These are phyloP conservation scores for Oscheius sp. DNA, from an alignment of 2,888 invertebrate genomes.

Conservation along the genomic window DNA sequence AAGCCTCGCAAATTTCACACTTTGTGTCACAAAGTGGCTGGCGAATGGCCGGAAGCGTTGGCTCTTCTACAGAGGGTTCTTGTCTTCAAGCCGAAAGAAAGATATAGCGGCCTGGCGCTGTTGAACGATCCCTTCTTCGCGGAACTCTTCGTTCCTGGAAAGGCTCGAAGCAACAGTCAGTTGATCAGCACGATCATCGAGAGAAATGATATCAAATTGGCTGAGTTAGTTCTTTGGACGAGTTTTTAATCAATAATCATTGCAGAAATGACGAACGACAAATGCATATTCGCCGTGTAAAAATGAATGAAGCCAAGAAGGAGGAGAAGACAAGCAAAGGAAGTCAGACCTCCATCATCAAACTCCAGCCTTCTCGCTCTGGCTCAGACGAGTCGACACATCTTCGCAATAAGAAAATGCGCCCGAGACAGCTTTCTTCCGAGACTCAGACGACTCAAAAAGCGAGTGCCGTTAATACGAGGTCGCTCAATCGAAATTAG, in stretches of 20 bases:
- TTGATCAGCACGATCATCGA: constrained; percentile 1
- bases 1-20: not conserved
- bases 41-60: constrained; percentile 25
- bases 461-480: no score
- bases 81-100: constrained; percentile 46
- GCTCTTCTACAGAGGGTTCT: constrained; percentile 49
- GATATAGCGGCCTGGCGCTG: constrained; percentile 48
- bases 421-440: no score
- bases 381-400: not conserved
- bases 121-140: constrained; percentile 51
- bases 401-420: no score
- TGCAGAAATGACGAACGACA: no score
- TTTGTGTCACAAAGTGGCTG: not conserved
- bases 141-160: constrained; percentile 7
- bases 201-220: not conserved
- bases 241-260: no score
- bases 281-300: not conserved
- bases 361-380: not conserved
- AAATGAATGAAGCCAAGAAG: not conserved
- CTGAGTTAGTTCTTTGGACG: no score
- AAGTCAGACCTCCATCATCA: not conserved
- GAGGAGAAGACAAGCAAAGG: not conserved
- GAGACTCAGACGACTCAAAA: no score
- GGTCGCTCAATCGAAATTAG: no score
- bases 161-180: constrained; percentile 8